Conservation (phyloP, 2,113 vertebrate species). For the Podarcis raffonei region DNA sequence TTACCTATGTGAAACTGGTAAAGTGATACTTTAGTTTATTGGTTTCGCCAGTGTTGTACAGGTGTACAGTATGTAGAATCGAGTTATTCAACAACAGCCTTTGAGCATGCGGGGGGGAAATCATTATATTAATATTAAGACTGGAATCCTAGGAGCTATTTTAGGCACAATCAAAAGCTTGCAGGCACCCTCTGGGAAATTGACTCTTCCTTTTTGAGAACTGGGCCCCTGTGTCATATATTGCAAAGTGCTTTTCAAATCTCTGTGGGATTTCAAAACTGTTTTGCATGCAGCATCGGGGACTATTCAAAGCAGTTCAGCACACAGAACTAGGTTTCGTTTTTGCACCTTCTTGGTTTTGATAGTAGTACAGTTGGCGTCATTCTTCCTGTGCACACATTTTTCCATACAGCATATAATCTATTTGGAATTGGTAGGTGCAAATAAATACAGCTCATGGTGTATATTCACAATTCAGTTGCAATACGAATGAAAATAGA, state of each 20-base stretch:
- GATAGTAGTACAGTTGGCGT: neutral
- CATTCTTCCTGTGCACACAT: neutral
- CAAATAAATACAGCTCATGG: neutral
- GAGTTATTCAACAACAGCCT: neutral
- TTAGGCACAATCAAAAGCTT: neutral
- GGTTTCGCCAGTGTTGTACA: neutral
- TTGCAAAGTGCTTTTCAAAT: neutral
- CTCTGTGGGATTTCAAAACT: neutral
- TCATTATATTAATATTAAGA: neutral
- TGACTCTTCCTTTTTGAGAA: neutral
- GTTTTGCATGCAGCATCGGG: neutral
- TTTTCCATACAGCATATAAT: neutral
- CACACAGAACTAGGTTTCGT: neutral
- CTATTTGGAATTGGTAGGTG: neutral
- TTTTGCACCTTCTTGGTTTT: neutral
- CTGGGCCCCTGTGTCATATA: neutral
- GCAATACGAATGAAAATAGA: neutral
- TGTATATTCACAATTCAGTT: neutral
- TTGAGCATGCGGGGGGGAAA: neutral
- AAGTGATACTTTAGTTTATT: neutral
- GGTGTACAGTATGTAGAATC: neutral
- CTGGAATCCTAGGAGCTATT: neutral
- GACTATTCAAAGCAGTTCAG: neutral
- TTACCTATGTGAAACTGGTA: neutral
- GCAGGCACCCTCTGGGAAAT: neutral